Conservation (phyloP, 2,888 invertebrate genomes). For the Nomada hirtipes region DNA sequence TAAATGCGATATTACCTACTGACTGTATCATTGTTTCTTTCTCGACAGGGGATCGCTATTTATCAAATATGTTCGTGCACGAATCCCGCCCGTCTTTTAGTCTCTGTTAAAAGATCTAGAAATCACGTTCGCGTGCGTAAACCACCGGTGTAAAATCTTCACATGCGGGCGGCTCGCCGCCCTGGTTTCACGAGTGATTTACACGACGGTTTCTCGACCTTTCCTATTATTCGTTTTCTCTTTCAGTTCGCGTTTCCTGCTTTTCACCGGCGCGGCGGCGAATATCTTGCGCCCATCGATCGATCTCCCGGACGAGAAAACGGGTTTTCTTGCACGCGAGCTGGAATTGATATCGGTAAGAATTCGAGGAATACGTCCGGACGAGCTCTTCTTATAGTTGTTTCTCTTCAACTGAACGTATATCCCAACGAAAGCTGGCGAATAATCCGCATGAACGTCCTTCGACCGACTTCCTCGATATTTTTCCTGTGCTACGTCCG, state of each 20-base stretch:
- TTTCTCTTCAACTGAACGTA: not conserved
- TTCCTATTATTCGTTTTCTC: constrained; percentile 63
- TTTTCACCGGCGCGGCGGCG: constrained; percentile 52
- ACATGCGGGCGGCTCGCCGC: constrained; percentile 16
- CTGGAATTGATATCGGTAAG: constrained; percentile 40
- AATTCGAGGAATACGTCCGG: constrained; percentile 39
- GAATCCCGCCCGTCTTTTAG: not conserved
- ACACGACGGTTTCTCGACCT: constrained; percentile 55
- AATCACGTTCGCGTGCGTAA: constrained; percentile 5
- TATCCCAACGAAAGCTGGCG: not conserved
- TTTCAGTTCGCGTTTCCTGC: constrained; percentile 63
- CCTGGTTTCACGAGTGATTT: constrained; percentile 53
- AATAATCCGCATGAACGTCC: constrained; percentile 8
- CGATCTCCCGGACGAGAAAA: constrained; percentile 72
- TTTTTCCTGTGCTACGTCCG: not conserved
- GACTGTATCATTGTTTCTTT: no score
- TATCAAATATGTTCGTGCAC: not conserved
- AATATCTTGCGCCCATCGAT: constrained; percentile 57
- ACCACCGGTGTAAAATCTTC: constrained; percentile 15
- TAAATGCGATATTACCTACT: no score
- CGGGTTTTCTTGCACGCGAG: constrained; percentile 72
- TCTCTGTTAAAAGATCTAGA: constrained; percentile 4
- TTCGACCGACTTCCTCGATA: constrained; percentile 23
- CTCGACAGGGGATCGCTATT: no score
- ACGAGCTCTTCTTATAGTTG: not conserved